These are phyloP conservation scores for Bombus terrestris DNA, from an alignment of 1,140 invertebrate genomes.

Conservation along the genomic window DNA sequence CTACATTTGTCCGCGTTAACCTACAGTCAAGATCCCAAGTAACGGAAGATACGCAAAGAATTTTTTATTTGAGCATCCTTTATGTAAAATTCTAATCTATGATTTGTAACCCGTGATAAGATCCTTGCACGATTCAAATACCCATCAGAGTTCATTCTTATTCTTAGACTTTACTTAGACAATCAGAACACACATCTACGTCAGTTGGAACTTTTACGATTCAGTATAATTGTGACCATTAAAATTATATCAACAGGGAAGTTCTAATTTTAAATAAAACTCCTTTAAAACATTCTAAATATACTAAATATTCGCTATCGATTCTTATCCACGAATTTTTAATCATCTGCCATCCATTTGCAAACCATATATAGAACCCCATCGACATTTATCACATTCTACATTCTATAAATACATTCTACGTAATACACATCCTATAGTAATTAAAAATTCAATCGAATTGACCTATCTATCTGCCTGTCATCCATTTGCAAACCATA, in stretches of 20 bases:
- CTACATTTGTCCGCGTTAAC: no score
- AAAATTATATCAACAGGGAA: neutral
- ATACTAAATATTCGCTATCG: neutral
- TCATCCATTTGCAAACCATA: no score
- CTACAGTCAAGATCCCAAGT: neutral
- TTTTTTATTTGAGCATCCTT: neutral
- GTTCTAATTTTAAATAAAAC: neutral
- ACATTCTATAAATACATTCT: no score
- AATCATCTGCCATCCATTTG: neutral
- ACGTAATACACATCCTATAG: no score
- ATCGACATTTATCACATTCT: no score
- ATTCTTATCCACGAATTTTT: neutral
- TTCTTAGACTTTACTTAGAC: neutral
- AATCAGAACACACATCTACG: neutral
- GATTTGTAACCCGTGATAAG: neutral
- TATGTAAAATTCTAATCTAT: neutral
- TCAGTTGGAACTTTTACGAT: neutral
- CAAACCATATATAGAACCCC: neutral
- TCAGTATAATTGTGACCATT: no score
- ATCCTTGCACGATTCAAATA: neutral
- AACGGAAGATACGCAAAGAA: neutral
- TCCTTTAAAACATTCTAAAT: neutral
- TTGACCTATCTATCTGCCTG: no score
- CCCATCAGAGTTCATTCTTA: neutral
- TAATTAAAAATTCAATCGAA: no score